phyloP scores from a whole-genome alignment of 2,888 invertebrate genomes.

The Tupiocoris notatus region DNA sequence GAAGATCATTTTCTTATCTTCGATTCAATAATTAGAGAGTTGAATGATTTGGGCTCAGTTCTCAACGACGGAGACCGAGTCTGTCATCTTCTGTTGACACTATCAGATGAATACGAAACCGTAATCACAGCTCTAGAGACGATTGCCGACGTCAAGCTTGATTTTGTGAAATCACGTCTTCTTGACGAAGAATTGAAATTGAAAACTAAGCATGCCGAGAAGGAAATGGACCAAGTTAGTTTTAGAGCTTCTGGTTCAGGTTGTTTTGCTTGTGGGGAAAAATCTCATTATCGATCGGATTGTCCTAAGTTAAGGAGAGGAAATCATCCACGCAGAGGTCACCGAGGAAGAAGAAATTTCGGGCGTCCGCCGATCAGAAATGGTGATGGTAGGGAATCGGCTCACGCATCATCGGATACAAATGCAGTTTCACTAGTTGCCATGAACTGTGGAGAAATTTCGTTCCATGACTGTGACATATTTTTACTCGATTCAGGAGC shows the following conservation, averaged over 20 bases:
- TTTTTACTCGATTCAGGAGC: conserved; percentile 23
- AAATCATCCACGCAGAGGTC: background rate
- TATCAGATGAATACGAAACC: conserved; percentile 36
- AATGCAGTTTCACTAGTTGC: background rate
- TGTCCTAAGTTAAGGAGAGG: conserved; percentile 14
- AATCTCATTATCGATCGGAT: background rate
- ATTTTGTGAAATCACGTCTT: conserved; percentile 38
- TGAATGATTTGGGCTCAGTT: conserved; percentile 25
- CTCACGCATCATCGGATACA: background rate
- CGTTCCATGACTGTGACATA: background rate
- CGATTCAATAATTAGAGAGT: conserved; percentile 20
- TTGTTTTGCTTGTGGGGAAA: conserved; percentile 30
- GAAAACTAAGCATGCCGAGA: background rate
- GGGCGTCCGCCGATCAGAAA: background rate
- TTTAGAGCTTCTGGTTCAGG: background rate
- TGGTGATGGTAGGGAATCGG: background rate
- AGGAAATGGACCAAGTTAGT: background rate
- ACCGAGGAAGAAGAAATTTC: background rate
- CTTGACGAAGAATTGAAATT: conserved; percentile 26
- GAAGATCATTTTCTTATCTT: too few species aligned
- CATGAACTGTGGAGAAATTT: background rate
- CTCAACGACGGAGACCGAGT: conserved; percentile 40
- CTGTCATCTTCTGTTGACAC: conserved; percentile 36
- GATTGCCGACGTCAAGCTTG: conserved; percentile 15
- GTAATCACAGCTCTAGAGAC: conserved; percentile 41